phyloP scores from a whole-genome alignment of 2,797 vertebrate species.

The Phrynocephalus vlangalii region DNA sequence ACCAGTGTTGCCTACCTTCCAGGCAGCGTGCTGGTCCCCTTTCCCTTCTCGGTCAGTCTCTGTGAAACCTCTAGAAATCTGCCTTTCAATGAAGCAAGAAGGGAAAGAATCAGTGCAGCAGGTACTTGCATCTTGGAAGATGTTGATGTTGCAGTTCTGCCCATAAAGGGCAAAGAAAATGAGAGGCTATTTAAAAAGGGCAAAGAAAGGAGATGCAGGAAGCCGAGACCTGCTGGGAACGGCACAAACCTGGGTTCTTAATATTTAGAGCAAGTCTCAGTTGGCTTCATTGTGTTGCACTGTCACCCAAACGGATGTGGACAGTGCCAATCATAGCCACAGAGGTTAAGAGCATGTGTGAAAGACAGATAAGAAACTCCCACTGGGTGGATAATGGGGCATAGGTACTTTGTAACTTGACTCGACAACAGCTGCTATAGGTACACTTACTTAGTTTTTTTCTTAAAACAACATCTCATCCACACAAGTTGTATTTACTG shows the following conservation, averaged over 20 bases:
- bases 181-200: neutral
- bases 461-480: neutral
- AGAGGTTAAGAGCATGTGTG: slow-evolving; percentile 54
- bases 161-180: neutral
- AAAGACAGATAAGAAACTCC: slow-evolving; percentile 64
- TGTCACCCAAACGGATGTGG: neutral
- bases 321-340: neutral
- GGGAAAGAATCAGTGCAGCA: neutral
- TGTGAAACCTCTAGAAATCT: slow-evolving; percentile 26
- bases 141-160: slow-evolving; percentile 23
- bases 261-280: slow-evolving; percentile 28
- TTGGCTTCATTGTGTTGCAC: slow-evolving; percentile 20
- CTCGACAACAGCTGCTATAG: slow-evolving; percentile 16
- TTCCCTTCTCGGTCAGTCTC: neutral
- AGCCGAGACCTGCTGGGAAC: fast-evolving
- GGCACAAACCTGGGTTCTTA: slow-evolving; percentile 32
- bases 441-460: neutral
- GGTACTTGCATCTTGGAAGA: neutral
- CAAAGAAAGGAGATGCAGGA: neutral
- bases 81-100: neutral
- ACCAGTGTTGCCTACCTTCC: neutral
- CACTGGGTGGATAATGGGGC: slow-evolving; percentile 29
- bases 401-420: slow-evolving; percentile 10
- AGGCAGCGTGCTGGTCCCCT: neutral
- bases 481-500: neutral